Percentiles rank a stretch among this genome's conserved stretches.
Conservation (phyloP, 1,140 invertebrate species). For the Bombus confusus region DNA sequence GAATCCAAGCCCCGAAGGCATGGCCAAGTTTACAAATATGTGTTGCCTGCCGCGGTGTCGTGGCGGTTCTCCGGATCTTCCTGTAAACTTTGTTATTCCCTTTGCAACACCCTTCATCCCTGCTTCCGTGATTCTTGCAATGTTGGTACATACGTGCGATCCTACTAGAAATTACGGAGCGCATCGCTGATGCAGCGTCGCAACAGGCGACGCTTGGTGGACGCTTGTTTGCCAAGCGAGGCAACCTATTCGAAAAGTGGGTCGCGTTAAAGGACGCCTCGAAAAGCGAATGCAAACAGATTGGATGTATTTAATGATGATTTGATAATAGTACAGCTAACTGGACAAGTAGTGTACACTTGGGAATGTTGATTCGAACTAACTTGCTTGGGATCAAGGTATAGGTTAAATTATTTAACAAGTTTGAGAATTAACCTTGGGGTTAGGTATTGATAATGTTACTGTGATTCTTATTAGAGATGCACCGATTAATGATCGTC, state of each 20-base stretch:
- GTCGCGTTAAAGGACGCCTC: background rate
- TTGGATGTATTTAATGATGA: conserved; percentile 1
- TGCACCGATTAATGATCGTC: too few relatives aligned
- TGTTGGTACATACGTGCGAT: background rate
- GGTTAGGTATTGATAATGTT: too few relatives aligned
- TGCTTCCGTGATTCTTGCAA: background rate
- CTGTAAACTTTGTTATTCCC: conserved; percentile 52
- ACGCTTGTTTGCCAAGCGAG: background rate
- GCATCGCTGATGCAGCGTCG: conserved; percentile 23
- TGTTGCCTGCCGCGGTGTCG: background rate
- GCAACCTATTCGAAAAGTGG: background rate
- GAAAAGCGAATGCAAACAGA: background rate
- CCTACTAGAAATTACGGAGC: background rate
- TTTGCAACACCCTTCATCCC: background rate
- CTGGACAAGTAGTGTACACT: background rate
- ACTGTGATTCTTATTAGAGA: too few relatives aligned
- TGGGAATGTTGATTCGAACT: background rate
- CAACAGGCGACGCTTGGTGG: conserved; percentile 19
- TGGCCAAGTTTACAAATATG: conserved; percentile 42
- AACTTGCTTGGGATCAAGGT: background rate
- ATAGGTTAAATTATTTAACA: too few relatives aligned
- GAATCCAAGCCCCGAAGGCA: conserved; percentile 37
- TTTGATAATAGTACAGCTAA: background rate
- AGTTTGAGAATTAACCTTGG: too few relatives aligned
- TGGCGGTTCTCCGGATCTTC: conserved; percentile 36